Evolutionary conservation across 2,113 vertebrate genomes (phyloP).

Genomic region (Nothobranchius kuhntae): DNA sequence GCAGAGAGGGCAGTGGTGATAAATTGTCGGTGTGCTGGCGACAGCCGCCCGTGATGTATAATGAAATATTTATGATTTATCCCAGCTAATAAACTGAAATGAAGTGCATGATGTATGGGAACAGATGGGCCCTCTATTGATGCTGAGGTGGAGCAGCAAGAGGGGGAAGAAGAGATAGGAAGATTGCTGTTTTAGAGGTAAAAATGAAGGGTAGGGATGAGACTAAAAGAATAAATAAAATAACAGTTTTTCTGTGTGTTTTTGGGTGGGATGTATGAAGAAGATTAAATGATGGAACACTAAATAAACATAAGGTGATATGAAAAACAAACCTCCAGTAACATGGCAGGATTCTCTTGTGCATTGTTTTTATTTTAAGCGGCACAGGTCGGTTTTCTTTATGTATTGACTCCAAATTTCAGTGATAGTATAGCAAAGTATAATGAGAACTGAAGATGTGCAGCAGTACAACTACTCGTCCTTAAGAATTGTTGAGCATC

Average conservation of each 20-base stretch:
- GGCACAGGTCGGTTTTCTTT: constrained; percentile 27
- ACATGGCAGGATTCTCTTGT: constrained; percentile 23
- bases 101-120: constrained; percentile 90
- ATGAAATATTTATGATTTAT: constrained; percentile 97
- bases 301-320: constrained; percentile 30
- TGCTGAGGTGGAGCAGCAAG: constrained; percentile 69
- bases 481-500: too few species aligned
- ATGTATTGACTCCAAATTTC: constrained; percentile 38
- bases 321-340: constrained; percentile 35
- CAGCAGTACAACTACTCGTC: too few species aligned
- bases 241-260: constrained; percentile 18
- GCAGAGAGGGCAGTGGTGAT: constrained; percentile 84
- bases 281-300: constrained; percentile 41
- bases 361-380: constrained; percentile 24
- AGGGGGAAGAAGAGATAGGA: constrained; percentile 61
- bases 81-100: constrained; percentile 93
- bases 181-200: constrained; percentile 51
- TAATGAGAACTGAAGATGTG: too few species aligned
- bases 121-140: constrained; percentile 88
- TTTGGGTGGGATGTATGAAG: constrained; percentile 27
- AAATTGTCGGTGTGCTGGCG: constrained; percentile 85
- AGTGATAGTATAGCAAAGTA: not conserved
- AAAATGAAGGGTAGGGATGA: constrained; percentile 45
- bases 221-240: constrained; percentile 15
- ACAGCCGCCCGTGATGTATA: constrained; percentile 83